Conservation (phyloP, 2,888 invertebrate genomes). For the Acrobasis repandana region DNA sequence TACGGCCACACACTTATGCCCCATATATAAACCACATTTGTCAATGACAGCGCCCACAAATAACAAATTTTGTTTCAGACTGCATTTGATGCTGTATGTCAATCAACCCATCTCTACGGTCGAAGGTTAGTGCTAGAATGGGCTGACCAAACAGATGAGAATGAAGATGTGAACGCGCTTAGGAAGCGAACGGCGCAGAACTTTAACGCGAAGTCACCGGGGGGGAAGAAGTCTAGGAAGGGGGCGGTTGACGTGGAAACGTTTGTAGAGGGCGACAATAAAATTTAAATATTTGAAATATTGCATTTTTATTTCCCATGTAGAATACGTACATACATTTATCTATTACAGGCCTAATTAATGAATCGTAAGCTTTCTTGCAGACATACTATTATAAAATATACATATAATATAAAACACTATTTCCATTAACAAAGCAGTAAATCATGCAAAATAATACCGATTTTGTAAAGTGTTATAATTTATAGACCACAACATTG, state of each 20-base stretch:
- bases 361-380: neutral
- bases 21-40: too few species aligned
- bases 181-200: slow-evolving; percentile 92
- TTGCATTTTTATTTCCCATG: slow-evolving; percentile 19
- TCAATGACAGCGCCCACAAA: too few species aligned
- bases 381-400: neutral
- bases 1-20: too few species aligned
- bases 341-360: neutral
- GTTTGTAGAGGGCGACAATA: slow-evolving; percentile 64
- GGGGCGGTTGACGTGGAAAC: slow-evolving; percentile 70
- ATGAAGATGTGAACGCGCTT: slow-evolving; percentile 89
- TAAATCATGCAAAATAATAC: too few species aligned
- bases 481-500: too few species aligned
- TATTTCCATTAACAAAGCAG: too few species aligned
- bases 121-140: slow-evolving; percentile 97
- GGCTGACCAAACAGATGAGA: slow-evolving; percentile 88
- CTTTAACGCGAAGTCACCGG: slow-evolving; percentile 65
- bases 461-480: too few species aligned
- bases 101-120: slow-evolving; percentile 99
- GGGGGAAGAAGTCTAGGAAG: slow-evolving; percentile 76
- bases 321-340: slow-evolving; percentile 14
- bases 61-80: slow-evolving; percentile 79
- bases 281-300: slow-evolving; percentile 28
- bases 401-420: too few species aligned
- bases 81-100: slow-evolving; percentile 96